Evolutionary conservation across 2,797 vertebrate species (phyloP).

Genomic region (Cirrhinus mrigala): DNA sequence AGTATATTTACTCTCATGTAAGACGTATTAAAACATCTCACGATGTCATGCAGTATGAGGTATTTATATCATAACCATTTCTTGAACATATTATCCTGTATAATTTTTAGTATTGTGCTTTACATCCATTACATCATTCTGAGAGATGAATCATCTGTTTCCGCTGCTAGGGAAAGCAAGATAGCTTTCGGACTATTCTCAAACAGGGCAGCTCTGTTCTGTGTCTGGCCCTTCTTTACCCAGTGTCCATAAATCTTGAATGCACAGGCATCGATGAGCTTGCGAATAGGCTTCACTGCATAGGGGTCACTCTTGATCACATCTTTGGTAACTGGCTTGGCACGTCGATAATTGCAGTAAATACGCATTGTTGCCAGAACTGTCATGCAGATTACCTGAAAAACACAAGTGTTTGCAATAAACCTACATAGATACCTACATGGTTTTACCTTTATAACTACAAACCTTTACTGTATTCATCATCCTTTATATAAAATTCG

Average conservation of each 20-base stretch:
- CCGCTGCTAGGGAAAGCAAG: conserved; percentile 83
- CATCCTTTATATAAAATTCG: neutral
- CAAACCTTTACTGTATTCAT: neutral
- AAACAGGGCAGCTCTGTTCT: conserved; percentile 96
- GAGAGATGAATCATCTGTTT: conserved; percentile 72
- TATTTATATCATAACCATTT: neutral
- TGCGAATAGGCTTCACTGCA: conserved; percentile 90
- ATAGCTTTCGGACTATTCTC: conserved; percentile 96
- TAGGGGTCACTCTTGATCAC: conserved; percentile 92
- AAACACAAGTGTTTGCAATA: conserved; percentile 18
- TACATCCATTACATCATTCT: conserved; percentile 67
- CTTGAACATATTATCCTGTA: neutral
- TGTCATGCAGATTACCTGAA: conserved; percentile 91
- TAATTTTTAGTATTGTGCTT: conserved; percentile 1
- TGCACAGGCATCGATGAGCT: conserved; percentile 93
- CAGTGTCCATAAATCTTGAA: conserved; percentile 98
- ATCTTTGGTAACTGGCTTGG: conserved; percentile 90
- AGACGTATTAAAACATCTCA: neutral
- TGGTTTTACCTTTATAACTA: neutral
- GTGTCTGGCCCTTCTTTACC: conserved; percentile 98
- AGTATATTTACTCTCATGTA: neutral
- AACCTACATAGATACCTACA: neutral
- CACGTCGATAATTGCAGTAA: conserved; percentile 92
- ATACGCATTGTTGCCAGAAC: conserved; percentile 94
- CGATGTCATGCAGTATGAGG: neutral